A percentile compares a stretch with the other conserved stretches of the same genome.
Evolutionary conservation across 2,888 invertebrate genomes (phyloP).

Genomic region (Stenotaenia linearis): DNA sequence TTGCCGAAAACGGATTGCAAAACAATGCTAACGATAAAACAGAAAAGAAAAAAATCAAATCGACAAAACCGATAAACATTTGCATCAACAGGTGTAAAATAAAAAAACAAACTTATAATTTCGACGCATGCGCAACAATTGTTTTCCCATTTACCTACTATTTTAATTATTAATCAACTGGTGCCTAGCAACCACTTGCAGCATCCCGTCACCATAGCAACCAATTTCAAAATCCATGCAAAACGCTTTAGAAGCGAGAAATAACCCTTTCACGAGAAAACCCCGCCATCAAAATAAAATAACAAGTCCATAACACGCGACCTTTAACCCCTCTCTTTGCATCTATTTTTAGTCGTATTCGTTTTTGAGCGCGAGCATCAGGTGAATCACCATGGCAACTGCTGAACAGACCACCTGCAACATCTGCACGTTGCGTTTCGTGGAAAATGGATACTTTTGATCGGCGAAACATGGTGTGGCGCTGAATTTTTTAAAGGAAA

Average conservation of each 20-base stretch:
- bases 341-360: background rate
- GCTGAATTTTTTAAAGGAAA: too few species aligned
- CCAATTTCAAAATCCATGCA: background rate
- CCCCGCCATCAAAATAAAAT: too few species aligned
- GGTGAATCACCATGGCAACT: background rate
- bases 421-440: background rate
- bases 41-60: slow-evolving; percentile 30
- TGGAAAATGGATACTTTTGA: background rate
- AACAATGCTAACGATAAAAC: slow-evolving; percentile 65
- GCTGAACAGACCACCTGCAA: background rate
- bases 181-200: background rate
- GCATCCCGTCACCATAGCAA: background rate
- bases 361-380: background rate
- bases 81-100: background rate
- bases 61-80: background rate
- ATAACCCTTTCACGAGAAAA: background rate
- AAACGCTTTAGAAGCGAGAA: background rate
- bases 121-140: background rate
- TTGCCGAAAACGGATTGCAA: slow-evolving; percentile 76
- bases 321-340: background rate
- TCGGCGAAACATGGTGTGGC: too few species aligned
- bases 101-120: background rate
- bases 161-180: background rate
- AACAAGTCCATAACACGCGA: background rate
- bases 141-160: background rate